Percentiles rank a stretch among this genome's conserved stretches.
Conservation (phyloP, 2,888 invertebrate genomes). For the Darwinula stevensoni region DNA sequence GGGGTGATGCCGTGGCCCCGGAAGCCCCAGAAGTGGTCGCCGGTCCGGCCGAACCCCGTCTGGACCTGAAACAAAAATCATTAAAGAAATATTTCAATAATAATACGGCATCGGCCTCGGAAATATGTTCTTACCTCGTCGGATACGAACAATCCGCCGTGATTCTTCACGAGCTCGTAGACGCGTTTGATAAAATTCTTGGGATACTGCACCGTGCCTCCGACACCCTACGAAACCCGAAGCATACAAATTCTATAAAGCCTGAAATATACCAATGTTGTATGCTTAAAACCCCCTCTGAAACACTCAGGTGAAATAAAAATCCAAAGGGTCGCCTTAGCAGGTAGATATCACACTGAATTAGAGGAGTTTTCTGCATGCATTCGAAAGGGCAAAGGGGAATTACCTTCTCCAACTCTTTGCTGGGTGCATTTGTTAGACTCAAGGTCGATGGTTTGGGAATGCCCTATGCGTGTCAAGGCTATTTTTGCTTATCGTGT, state of each 20-base stretch:
- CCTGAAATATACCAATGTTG: too few relatives aligned
- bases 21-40: slow-evolving; percentile 90
- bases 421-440: too few relatives aligned
- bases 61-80: slow-evolving; percentile 34
- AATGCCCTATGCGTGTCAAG: too few relatives aligned
- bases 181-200: slow-evolving; percentile 55
- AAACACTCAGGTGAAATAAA: too few relatives aligned
- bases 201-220: slow-evolving; percentile 74
- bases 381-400: too few relatives aligned
- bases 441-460: too few relatives aligned
- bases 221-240: slow-evolving; percentile 34
- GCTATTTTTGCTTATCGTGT: too few relatives aligned
- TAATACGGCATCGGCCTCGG: background rate
- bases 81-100: slow-evolving; percentile 3
- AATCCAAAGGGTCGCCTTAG: too few relatives aligned
- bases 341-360: too few relatives aligned
- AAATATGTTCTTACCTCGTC: slow-evolving; percentile 37
- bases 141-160: slow-evolving; percentile 62
- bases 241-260: slow-evolving; percentile 1
- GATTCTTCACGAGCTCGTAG: slow-evolving; percentile 37
- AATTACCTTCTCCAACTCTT: too few relatives aligned
- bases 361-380: too few relatives aligned
- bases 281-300: too few relatives aligned
- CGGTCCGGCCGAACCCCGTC: slow-evolving; percentile 83
- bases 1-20: slow-evolving; percentile 53